A percentile compares a stretch with the other conserved stretches of the same genome.
These are phyloP conservation scores for Leuciscus idus DNA, from an alignment of 2,113 vertebrate species.

Conservation along the genomic window DNA sequence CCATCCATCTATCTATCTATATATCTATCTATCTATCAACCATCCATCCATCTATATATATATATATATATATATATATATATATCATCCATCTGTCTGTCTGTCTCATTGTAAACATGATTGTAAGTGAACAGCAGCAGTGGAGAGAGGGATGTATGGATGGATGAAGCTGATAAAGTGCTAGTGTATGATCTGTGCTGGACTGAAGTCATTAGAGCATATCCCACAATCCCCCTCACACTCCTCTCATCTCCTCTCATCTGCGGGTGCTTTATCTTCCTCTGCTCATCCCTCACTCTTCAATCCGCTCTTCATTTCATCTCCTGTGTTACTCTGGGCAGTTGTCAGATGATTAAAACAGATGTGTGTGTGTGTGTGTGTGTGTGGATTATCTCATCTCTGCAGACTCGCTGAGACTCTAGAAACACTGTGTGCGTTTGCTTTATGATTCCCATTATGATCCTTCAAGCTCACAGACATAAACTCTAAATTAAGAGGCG, in stretches of 20 bases:
- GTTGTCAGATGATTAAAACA: background rate
- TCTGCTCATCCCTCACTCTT: background rate
- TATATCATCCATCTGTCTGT: accelerated
- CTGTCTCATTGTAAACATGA: background rate
- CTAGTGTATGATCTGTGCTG: background rate
- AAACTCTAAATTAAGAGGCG: background rate
- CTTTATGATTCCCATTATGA: background rate
- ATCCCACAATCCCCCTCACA: background rate
- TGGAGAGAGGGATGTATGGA: background rate
- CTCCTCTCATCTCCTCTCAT: background rate
- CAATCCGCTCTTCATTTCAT: background rate
- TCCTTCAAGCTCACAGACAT: background rate
- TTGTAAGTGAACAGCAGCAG: background rate
- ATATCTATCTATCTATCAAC: no score
- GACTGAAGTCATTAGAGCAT: slow-evolving; percentile 21
- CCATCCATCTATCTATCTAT: no score
- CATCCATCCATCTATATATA: no score
- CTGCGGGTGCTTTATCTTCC: background rate
- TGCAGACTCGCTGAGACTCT: background rate
- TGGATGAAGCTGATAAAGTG: background rate
- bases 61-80: no score
- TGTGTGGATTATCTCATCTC: background rate
- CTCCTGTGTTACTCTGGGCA: background rate
- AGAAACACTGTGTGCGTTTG: background rate
- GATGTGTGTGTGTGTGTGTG: background rate